Base-by-base conservation (phyloP, 2,113 vertebrate genomes). In the Xenopus tropicalis region DNA sequence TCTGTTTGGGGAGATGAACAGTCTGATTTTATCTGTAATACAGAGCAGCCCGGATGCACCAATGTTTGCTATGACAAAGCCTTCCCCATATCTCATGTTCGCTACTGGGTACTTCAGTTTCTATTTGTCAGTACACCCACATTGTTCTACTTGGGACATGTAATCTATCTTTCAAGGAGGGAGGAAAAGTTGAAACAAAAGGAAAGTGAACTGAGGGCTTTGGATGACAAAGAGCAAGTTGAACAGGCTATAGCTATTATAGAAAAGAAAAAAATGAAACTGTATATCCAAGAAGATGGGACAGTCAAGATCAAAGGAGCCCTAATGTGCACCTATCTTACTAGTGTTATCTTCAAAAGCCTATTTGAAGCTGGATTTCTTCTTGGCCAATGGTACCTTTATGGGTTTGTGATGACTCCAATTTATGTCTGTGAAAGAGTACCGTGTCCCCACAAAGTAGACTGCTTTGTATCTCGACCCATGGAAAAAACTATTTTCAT, bases 401-500 rank as follows among this genome's bases (percentile, higher is more conserved):
- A 91, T 2, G 92, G 92, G 19, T 93, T 93, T 52, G 0, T 90
- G 78, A 90, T 93, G 91, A 79, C 87, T 0, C 88, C 90, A 22
- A 83, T 89, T 85, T 91, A 91, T 80, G 83, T 89, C 20, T 93
- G 92, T 82, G 84, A 88, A 1, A 80, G 29, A 74, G 74, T 73
- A 14, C 92, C 92, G 8, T 93, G 92, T 19, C 91, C 91, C 43
- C 91, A 90, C 84, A 90, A 86, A 0, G 92, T 93, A 13, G 89
- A 93, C 82, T 93, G 92, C 78, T 93, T 90, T 84, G 91, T 93
- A 87, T 93, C 92, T 23, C 87, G 91, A 2, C 92, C 92, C 29
- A 93, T 91, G 0, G 92, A 93, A 82, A 93, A 93, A 81, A 93
- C 90, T 79, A 90, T 93, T 83, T 93, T 93, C 78, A 93, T 93